A percentile compares a stretch with the other conserved stretches of the same genome.
These are phyloP conservation scores for Miltochrista miniata DNA, from an alignment of 2,888 invertebrate genomes.

Conservation along the genomic window DNA sequence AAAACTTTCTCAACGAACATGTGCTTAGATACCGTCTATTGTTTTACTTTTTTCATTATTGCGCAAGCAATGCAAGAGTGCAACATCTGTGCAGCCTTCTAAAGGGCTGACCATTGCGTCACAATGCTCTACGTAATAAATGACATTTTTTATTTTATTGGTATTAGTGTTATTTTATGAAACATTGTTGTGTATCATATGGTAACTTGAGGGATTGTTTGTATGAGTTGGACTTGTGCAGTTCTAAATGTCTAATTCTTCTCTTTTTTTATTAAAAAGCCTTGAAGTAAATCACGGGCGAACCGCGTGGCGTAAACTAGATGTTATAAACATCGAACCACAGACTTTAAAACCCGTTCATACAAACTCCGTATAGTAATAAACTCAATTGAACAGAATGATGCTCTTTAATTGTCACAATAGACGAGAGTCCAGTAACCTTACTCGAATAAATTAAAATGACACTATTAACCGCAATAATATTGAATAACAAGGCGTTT, in stretches of 20 bases:
- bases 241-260: no score
- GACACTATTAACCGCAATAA: conserved; percentile 11
- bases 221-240: no score
- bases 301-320: no score
- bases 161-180: no score
- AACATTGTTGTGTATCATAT: no score
- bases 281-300: no score
- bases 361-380: conserved; percentile 42
- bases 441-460: conserved; percentile 37
- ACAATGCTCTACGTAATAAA: background rate
- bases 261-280: no score
- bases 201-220: no score
- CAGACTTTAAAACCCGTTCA: conserved; percentile 42
- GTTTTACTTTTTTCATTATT: background rate
- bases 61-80: background rate
- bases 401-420: conserved; percentile 72
- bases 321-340: conserved; percentile 20
- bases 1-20: no score
- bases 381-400: conserved; percentile 70
- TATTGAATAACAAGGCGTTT: conserved; percentile 5
- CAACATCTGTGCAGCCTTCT: no score
- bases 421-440: conserved; percentile 45
- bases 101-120: no score
- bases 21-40: background rate
- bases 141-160: no score